Base-by-base conservation (phyloP, 2,888 invertebrate species). In the Enchytraeus crypticus region DNA sequence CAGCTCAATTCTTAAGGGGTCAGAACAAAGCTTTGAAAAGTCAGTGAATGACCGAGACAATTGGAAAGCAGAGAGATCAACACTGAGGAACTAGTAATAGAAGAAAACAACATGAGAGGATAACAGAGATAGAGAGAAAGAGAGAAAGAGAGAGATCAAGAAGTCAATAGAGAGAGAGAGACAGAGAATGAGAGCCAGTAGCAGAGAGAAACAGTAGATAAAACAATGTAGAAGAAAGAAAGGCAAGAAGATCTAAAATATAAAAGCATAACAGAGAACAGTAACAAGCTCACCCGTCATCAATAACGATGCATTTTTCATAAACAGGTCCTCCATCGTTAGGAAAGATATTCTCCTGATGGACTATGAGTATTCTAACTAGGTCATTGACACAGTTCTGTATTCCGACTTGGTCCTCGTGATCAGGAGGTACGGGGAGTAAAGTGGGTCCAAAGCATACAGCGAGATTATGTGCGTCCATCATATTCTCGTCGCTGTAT, bases 381-480 rank as follows among this genome's bases (percentile, higher is more conserved):
- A 96, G 84, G 80, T 95, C 93, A 80, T 95, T 96, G 66, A 93
- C 90, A 63, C 82, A 80, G 81, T 92, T 92, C 82, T 95, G 95
- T 80, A 89, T 91, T 74, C 92, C 88, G 14, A 90, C 65, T 82
- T 90, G 90, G 81, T 91, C 92, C 76, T 89, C 88, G 77, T 89
- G 88, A 78, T 92, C 93, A 73, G 92, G 92, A 62, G 93, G 92
- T 30, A 95, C 93, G 53, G 95, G 92, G 74, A 96, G 87, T 73
- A 96, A 84, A 61, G 95, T 93, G 57, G 96, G 96, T 21, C 96
- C 96, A 78, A 96, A 92, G 81, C 96, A 96, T 77, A 96, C 92
- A 62, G 96, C 95, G 74, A 97, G 84, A 83, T 96, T 96, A 82
- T 93, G 95, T 0, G 93, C 92, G 81, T 96, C 95, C 96, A 97